These are phyloP conservation scores for Drosophila mettleri DNA, from an alignment of 2,888 invertebrate genomes.

Conservation along the genomic window DNA sequence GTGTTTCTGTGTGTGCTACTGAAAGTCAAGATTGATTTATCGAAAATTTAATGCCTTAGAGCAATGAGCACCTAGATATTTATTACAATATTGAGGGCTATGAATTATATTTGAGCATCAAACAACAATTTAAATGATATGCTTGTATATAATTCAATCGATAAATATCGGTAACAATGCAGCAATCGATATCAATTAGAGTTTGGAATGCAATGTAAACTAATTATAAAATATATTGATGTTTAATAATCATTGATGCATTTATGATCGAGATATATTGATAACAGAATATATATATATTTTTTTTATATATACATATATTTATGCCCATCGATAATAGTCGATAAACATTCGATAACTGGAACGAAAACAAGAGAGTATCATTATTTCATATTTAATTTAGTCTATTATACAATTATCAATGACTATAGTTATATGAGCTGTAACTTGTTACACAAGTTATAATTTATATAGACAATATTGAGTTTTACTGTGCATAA, in stretches of 20 bases:
- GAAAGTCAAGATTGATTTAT: constrained; percentile 40
- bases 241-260: no score
- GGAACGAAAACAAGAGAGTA: no score
- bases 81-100: neutral
- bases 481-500: no score
- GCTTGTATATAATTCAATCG: neutral
- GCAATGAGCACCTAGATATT: constrained; percentile 4
- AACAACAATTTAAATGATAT: neutral
- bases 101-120: neutral
- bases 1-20: neutral
- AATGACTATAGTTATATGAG: no score
- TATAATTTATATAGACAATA: no score
- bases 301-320: neutral
- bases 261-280: neutral
- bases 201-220: no score
- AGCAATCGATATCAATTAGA: neutral
- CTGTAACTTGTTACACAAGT: no score
- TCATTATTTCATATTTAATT: no score
- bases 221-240: no score
- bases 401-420: no score
- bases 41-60: constrained; percentile 19
- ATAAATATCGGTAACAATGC: neutral
- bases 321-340: neutral
- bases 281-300: neutral
- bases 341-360: no score